Percentiles rank a stretch among this genome's conserved stretches.
Conservation (phyloP, 1,140 invertebrate species). For the Zaprionus nigranus region DNA sequence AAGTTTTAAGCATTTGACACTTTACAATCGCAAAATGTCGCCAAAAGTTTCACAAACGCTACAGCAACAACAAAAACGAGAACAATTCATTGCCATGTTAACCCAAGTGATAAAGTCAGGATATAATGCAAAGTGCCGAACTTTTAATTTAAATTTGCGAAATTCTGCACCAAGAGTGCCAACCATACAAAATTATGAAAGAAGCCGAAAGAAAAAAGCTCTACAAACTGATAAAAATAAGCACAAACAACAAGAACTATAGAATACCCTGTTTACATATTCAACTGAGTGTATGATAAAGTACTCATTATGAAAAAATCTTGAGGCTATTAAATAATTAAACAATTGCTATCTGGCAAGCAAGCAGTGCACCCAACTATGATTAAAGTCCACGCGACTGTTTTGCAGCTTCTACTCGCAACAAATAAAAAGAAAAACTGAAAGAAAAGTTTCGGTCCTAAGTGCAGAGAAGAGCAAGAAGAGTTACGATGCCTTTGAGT, state of each 20-base stretch:
- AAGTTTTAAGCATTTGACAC: conserved; percentile 81
- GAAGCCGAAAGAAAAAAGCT: conserved; percentile 45
- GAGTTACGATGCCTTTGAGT: conserved; percentile 70
- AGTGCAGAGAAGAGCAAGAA: conserved; percentile 20
- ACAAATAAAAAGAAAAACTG: conserved; percentile 8
- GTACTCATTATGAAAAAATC: not conserved
- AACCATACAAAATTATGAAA: conserved; percentile 41
- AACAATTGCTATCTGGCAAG: not conserved
- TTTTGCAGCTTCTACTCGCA: not conserved
- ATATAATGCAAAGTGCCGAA: conserved; percentile 80
- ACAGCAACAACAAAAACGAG: conserved; percentile 37
- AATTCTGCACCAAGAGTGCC: conserved; percentile 33
- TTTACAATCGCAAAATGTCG: conserved; percentile 81
- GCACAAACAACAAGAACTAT: not conserved
- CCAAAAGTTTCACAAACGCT: conserved; percentile 71
- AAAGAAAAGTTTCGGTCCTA: conserved; percentile 9
- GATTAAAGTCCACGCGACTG: not conserved
- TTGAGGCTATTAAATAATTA: not conserved
- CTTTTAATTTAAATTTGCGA: conserved; percentile 80
- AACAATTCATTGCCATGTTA: conserved; percentile 71
- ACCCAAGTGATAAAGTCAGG: conserved; percentile 77
- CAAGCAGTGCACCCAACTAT: not conserved
- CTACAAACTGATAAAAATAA: conserved; percentile 25
- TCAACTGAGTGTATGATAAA: not conserved
- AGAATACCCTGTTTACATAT: not conserved